Conservation (phyloP, 2,888 invertebrate species). For the Iphiclides podalirius region DNA sequence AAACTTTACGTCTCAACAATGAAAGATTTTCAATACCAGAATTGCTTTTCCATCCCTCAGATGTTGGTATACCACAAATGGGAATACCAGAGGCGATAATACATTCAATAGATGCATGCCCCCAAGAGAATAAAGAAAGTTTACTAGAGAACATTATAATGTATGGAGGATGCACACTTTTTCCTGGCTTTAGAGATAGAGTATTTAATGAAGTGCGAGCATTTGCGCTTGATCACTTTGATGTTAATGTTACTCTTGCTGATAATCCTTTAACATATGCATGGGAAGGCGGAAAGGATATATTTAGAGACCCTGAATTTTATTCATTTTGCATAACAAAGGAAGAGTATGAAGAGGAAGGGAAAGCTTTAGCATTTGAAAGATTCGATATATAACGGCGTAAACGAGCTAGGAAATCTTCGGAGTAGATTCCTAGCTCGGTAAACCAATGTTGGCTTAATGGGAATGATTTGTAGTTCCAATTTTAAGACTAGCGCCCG, state of each 20-base stretch:
- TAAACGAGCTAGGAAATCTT: constrained; percentile 61
- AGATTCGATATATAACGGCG: constrained; percentile 76
- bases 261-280: constrained; percentile 89
- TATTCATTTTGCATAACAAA: constrained; percentile 86
- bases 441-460: constrained; percentile 33
- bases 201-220: constrained; percentile 85
- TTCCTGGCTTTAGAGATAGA: constrained; percentile 90
- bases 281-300: constrained; percentile 92
- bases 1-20: constrained; percentile 92
- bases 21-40: constrained; percentile 98
- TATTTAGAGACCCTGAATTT: constrained; percentile 88
- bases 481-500: too few relatives aligned
- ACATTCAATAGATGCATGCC: constrained; percentile 86
- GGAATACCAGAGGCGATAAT: constrained; percentile 95
- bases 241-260: constrained; percentile 83
- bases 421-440: constrained; percentile 53
- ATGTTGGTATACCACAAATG: constrained; percentile 94
- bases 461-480: constrained; percentile 2
- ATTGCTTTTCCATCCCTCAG: constrained; percentile 95
- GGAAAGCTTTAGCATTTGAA: constrained; percentile 80
- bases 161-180: constrained; percentile 88
- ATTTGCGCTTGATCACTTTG: constrained; percentile 87
- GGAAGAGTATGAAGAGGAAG: constrained; percentile 95
- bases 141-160: constrained; percentile 91
- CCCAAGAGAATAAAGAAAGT: constrained; percentile 86